Base-by-base conservation (phyloP, 2,888 invertebrate genomes). In the Spisula solida region DNA sequence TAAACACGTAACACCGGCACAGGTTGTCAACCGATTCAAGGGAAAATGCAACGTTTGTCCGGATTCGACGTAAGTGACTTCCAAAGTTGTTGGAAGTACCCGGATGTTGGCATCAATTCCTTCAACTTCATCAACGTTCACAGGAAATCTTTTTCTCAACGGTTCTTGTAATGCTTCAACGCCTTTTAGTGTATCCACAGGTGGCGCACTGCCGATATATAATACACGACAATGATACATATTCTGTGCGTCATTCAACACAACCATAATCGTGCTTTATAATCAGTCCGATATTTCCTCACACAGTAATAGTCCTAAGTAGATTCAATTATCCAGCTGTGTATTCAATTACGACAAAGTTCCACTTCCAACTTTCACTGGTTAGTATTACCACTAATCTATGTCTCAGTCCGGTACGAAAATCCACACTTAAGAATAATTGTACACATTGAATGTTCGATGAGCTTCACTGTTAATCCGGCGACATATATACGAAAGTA, bases 21-120 rank as follows among this genome's bases (percentile, higher is more conserved):
- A 96, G 41, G 96, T 94, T 25, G 94, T 95, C 14, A 96, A 92
- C 2, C 95, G 92, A 10, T 93, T 92, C 66, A 96, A 95, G 0
- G 96, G 96, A 91, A 96, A 96, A 90, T 95, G 95, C 6, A 95
- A 91, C 6, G 93, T 93, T 31, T 93, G 92, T 20, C 92, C 93
- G 0, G 92, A 91, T 51, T 94, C 94, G 8, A 99, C 98, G 97
- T 99, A 99, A 97, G 99, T 99, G 93, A 99, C 93, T 82, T 97
- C 96, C 93, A 99, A 98, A 82, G 99, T 99, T 96, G 99, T 99
- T 92, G 98, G 99, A 99, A 99, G 99, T 86, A 99, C 99, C 94
- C 99, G 98, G 85, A 99, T 97, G 99, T 99, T 99, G 94, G 99
- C 99, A 82, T 96, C 94, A 41, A 96, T 95, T 0, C 96, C 96